Conservation (phyloP, 2,888 invertebrate genomes). For the Aspidiotus rigidus region DNA sequence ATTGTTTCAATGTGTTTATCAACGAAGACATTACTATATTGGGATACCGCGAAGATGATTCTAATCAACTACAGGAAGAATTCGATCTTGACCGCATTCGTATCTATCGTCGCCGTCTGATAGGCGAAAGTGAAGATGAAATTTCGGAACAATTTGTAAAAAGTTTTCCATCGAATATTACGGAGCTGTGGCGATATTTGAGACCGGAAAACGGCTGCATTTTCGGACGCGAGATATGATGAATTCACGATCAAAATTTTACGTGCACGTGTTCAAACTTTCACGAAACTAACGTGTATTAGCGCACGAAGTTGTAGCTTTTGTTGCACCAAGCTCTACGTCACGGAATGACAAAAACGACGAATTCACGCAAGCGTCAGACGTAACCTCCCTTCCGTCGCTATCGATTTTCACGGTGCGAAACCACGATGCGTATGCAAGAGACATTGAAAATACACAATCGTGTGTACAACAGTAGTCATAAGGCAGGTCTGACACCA, state of each 20-base stretch:
- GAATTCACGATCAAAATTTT: not conserved
- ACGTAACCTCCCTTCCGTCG: constrained; percentile 16
- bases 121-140: no score
- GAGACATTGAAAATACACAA: no score
- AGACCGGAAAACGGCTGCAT: not conserved
- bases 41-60: not conserved
- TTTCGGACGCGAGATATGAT: not conserved
- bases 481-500: no score
- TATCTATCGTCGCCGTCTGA: no score
- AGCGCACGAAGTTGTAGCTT: constrained; percentile 19
- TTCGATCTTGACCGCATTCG: no score
- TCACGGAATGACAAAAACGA: not conserved
- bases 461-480: no score
- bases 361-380: constrained; percentile 18
- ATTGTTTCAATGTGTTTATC: constrained; percentile 30
- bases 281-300: constrained; percentile 11
- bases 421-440: not conserved
- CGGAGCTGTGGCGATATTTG: no score
- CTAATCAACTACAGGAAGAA: no score
- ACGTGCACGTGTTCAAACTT: constrained; percentile 22
- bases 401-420: constrained; percentile 30
- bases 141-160: no score
- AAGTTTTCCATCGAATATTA: no score
- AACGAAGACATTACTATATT: constrained; percentile 22
- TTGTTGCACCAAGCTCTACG: constrained; percentile 16